Percentiles rank a stretch among this genome's conserved stretches.
These are phyloP conservation scores for Halcyon smyrnensis DNA, from an alignment of 2,797 vertebrate genomes.

Conservation along the genomic window DNA sequence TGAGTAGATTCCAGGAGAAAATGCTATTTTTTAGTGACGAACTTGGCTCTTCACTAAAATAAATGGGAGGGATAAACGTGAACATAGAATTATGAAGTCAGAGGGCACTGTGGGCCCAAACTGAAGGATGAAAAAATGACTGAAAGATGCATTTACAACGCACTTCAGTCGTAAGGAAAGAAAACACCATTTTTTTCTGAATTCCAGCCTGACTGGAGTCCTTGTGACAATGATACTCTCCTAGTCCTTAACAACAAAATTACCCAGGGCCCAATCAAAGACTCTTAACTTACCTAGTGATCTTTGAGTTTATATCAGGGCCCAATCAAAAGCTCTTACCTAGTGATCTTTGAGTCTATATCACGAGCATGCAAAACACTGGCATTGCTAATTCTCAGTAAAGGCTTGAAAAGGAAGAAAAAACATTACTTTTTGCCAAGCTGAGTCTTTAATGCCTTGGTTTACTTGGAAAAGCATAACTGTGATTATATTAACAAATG, in stretches of 20 bases:
- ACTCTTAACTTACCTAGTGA: not conserved
- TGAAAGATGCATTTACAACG: not conserved
- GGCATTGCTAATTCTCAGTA: not conserved
- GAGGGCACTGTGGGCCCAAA: not conserved
- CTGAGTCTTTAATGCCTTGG: not conserved
- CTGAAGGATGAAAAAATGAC: not conserved
- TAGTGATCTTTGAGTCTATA: not conserved
- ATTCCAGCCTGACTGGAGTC: not conserved
- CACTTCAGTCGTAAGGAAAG: not conserved
- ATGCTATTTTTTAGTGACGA: not conserved
- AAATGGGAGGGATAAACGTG: not conserved
- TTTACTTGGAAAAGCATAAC: constrained; percentile 14
- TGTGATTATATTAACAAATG: constrained; percentile 23
- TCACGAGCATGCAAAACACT: not conserved
- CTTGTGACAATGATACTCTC: not conserved
- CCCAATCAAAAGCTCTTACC: not conserved
- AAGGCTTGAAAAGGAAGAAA: not conserved
- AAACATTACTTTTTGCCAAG: not conserved
- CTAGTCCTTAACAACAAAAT: not conserved
- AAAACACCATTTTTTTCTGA: not conserved
- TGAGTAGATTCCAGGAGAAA: not conserved
- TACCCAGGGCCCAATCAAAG: not conserved
- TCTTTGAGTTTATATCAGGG: not conserved
- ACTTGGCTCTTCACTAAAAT: not conserved
- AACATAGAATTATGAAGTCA: not conserved